A percentile compares a stretch with the other conserved stretches of the same genome.
Conservation (phyloP, 1,140 invertebrate species). For the Ylistrum balloti region DNA sequence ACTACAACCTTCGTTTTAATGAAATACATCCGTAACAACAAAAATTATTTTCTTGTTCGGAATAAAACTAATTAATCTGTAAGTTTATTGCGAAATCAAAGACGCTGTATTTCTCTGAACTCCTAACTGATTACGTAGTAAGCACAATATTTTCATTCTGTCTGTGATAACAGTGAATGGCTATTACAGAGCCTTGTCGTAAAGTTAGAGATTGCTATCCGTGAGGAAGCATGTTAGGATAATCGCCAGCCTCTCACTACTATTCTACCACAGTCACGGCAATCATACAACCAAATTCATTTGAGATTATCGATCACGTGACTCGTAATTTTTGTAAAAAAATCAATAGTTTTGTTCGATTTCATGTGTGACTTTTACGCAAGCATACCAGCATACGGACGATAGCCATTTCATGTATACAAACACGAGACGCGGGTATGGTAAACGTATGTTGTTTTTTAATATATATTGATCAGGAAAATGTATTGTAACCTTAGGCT, state of each 20-base stretch:
- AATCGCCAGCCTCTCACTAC: background rate
- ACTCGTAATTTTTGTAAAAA: slow-evolving; percentile 10
- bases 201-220: background rate
- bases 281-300: slow-evolving; percentile 36
- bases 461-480: slow-evolving; percentile 10
- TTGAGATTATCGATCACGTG: slow-evolving; percentile 33
- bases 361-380: background rate
- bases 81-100: background rate
- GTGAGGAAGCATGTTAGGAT: background rate
- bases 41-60: background rate
- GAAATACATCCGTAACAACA: too few relatives aligned
- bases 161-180: background rate
- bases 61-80: background rate
- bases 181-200: background rate
- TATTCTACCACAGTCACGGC: background rate
- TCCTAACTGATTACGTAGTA: background rate
- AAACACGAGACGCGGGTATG: background rate
- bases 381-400: background rate
- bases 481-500: background rate
- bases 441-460: slow-evolving; percentile 16
- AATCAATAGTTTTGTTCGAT: background rate
- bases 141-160: background rate
- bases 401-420: background rate
- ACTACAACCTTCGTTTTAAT: too few relatives aligned
- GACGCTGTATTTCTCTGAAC: background rate